Percentiles rank a stretch among this genome's conserved stretches.
phyloP scores from a whole-genome alignment of 2,113 vertebrate genomes.

The Chionis minor region DNA sequence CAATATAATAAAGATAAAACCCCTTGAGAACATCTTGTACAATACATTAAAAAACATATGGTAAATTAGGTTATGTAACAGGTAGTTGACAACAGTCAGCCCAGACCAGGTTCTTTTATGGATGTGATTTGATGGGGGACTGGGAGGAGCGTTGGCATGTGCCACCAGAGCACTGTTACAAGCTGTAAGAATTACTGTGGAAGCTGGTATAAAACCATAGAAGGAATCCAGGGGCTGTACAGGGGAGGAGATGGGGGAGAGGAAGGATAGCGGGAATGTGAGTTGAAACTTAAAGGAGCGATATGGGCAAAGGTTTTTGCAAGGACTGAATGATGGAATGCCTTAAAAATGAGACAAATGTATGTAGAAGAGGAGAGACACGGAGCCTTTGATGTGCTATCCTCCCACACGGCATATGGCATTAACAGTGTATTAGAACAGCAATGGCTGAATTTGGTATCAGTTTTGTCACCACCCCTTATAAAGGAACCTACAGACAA shows the following conservation, averaged over 20 bases:
- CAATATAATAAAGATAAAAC: neutral
- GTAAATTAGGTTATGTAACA: too few species aligned
- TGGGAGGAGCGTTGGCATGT: too few species aligned
- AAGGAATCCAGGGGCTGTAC: neutral
- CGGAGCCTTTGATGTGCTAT: neutral
- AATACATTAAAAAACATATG: neutral
- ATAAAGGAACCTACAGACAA: neutral
- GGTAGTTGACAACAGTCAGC: too few species aligned
- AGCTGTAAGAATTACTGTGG: too few species aligned
- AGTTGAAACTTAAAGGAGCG: neutral
- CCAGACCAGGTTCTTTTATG: too few species aligned
- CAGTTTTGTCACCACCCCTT: neutral
- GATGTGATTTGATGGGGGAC: too few species aligned
- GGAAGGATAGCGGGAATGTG: too few species aligned
- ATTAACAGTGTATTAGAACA: neutral
- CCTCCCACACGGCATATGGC: fast-evolving
- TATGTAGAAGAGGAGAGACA: neutral
- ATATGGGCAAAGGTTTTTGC: neutral
- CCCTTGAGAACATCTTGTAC: neutral
- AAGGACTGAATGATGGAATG: neutral
- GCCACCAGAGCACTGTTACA: too few species aligned
- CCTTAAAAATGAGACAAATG: neutral
- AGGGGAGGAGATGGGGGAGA: neutral
- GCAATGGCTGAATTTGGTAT: neutral
- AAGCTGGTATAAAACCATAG: too few species aligned